Conservation (phyloP, 2,888 invertebrate genomes). For the Galeruca laticollis region DNA sequence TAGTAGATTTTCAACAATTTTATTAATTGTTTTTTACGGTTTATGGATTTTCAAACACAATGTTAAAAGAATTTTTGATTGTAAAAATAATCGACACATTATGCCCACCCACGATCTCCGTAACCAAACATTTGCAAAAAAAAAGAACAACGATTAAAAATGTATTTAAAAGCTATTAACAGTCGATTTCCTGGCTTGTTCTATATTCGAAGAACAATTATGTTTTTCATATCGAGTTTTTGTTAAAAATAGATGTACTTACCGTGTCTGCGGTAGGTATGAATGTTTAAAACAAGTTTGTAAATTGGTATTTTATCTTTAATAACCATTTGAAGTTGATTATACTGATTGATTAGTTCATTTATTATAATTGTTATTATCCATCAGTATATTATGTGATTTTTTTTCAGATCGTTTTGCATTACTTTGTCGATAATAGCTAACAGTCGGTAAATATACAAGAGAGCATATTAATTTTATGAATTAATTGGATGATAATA, state of each 20-base stretch:
- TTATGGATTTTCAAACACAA: neutral
- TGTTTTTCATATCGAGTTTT: slow-evolving; percentile 17
- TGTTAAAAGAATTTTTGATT: neutral
- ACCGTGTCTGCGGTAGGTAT: slow-evolving; percentile 24
- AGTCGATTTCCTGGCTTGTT: slow-evolving; percentile 26
- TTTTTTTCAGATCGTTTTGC: neutral
- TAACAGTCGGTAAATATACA: no score
- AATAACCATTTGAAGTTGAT: slow-evolving; percentile 16
- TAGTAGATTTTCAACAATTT: neutral
- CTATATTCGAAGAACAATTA: slow-evolving; percentile 21
- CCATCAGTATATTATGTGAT: neutral
- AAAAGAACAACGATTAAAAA: slow-evolving; percentile 9
- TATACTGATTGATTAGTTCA: slow-evolving; percentile 2
- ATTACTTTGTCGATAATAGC: no score
- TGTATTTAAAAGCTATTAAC: slow-evolving; percentile 27
- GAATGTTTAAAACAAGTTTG: slow-evolving; percentile 29
- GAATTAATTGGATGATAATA: no score
- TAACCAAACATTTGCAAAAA: neutral
- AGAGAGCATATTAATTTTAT: no score
- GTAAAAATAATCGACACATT: neutral
- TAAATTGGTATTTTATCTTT: slow-evolving; percentile 9
- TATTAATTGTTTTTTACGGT: neutral
- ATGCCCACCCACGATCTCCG: neutral
- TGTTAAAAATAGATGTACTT: slow-evolving; percentile 24
- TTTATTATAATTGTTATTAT: slow-evolving; percentile 15